Percentiles rank a stretch among this genome's conserved stretches.
These are phyloP conservation scores for Malurus leucopterus DNA, from an alignment of 2,797 vertebrate genomes.

Conservation along the genomic window DNA sequence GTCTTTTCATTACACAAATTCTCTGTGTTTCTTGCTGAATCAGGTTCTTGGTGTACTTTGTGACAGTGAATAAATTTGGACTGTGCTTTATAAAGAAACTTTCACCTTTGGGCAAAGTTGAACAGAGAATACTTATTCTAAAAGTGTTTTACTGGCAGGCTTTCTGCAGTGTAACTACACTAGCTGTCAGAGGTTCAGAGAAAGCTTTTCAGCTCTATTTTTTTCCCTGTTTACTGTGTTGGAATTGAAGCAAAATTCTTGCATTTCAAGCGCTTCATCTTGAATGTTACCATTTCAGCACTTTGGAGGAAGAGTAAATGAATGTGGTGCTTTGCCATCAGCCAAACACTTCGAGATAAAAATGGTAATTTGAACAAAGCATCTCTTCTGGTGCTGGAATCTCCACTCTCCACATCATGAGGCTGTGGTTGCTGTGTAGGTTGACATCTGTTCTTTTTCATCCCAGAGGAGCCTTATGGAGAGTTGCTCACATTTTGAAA, in stretches of 20 bases:
- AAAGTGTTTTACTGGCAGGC: not conserved
- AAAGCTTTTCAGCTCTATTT: not conserved
- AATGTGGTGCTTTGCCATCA: not conserved
- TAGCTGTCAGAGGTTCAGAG: not conserved
- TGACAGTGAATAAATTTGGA: conserved; percentile 9
- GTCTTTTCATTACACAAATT: not conserved
- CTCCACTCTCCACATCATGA: rapidly evolving
- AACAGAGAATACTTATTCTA: not conserved
- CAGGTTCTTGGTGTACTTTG: conserved; percentile 11
- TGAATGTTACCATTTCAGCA: not conserved
- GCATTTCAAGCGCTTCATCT: not conserved
- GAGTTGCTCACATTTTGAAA: not conserved
- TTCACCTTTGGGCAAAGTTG: conserved; percentile 39
- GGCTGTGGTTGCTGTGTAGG: not conserved
- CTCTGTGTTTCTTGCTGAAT: not conserved
- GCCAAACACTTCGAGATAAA: not conserved
- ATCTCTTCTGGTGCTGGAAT: not conserved
- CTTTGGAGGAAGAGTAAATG: not conserved
- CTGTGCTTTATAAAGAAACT: conserved; percentile 26
- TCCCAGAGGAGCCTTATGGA: not conserved
- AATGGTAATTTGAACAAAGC: not conserved
- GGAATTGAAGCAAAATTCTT: conserved; percentile 18
- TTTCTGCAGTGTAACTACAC: not conserved
- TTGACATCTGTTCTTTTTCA: not conserved
- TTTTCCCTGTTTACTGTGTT: not conserved